Percentiles rank a stretch among this genome's conserved stretches.
Conservation (phyloP, 2,113 vertebrate genomes). For the Bos indicus region DNA sequence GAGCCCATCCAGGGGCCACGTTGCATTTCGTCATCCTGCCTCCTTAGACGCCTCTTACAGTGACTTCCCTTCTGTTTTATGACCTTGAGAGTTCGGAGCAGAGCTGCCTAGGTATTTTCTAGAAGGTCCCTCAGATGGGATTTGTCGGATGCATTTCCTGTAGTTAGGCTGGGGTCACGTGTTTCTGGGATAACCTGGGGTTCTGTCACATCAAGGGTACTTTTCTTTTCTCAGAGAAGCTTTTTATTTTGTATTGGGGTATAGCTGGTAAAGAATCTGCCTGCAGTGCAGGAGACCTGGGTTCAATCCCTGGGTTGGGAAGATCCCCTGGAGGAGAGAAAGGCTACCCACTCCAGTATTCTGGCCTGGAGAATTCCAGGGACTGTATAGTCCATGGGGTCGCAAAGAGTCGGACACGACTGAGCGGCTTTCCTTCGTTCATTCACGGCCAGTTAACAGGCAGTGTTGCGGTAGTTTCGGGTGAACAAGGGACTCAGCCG, state of each 20-base stretch:
- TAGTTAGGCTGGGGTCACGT: neutral
- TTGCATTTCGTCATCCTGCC: fast-evolving
- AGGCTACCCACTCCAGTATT: neutral
- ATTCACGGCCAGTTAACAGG: neutral
- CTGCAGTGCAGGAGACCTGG: neutral
- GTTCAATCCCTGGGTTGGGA: neutral
- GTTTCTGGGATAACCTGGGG: neutral
- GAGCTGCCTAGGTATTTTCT: neutral
- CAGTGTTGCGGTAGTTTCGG: neutral
- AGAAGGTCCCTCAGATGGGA: neutral
- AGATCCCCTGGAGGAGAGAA: neutral
- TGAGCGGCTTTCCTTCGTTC: neutral
- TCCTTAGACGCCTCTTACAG: neutral
- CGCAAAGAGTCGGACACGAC: neutral
- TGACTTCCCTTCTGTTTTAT: neutral
- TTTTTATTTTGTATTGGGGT: neutral
- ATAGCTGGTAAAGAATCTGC: neutral
- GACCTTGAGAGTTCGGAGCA: neutral
- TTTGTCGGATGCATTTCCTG: neutral
- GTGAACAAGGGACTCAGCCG: neutral
- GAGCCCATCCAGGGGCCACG: neutral
- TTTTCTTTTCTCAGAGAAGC: neutral
- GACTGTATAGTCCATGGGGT: neutral
- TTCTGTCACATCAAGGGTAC: neutral
- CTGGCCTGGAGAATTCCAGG: neutral